Base-by-base conservation (phyloP, 2,888 invertebrate species). In the Amphipoea oculea region DNA sequence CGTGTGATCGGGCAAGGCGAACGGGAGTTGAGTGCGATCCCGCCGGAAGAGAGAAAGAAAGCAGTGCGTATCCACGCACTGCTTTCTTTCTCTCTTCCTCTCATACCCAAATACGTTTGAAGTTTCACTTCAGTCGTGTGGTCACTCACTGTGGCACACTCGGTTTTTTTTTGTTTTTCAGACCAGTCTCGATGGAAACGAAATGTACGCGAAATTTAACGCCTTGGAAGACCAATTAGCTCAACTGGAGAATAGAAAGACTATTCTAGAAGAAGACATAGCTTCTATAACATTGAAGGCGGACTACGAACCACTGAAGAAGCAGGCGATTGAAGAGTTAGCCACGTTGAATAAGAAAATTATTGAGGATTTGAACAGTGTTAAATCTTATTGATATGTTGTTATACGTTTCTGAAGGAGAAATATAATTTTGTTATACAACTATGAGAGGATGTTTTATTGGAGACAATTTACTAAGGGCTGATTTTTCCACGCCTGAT, bases 221-320 rank as follows among this genome's bases (percentile, higher is more conserved):
- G 97, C 96, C 70, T 92, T 98, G 85, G 98, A 98, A 92, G 97
- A 98, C 76, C 98, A 98, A 91, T 95, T 98, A 89, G 97, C 98
- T 20, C 97, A 98, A 79, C 93, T 98, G 60, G 98, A 98, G 89
- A 97, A 97, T 85, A 98, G 97, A 86, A 98, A 98, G 92, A 97
- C 97, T 80, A 97, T 97, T 17, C 95, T 98, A 88, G 97, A 97
- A 91, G 98, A 98, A 89, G 98, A 98, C 90, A 97, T 98, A 66
- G 97, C 97, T 0, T 97, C 98, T 7, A 98, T 98, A 86, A 97
- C 97, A 57, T 96, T 98, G 81, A 98, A 98, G 88, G 97, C 98
- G 3, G 98, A 98, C 93, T 98, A 98, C 90, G 97, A 97, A 81
- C 97, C 98, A 0, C 92, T 98, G 23, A 98, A 98, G 90, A 97